phyloP scores from a whole-genome alignment of 2,113 vertebrate genomes.

The Irena cyanogastra region DNA sequence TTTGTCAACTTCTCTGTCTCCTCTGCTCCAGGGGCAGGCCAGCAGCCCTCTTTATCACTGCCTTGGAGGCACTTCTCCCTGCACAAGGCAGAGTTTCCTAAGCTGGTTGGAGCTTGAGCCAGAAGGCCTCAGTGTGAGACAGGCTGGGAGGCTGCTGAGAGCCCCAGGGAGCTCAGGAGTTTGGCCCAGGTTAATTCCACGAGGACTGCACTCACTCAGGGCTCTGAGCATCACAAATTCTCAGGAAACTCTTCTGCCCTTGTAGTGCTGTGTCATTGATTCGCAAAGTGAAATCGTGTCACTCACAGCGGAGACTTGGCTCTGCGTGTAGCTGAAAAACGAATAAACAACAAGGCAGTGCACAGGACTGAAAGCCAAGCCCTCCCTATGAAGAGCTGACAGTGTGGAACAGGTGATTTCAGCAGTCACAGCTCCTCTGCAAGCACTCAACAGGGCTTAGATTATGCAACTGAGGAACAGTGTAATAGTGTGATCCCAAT shows the following conservation, averaged over 20 bases:
- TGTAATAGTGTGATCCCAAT: no score
- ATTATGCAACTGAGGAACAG: neutral
- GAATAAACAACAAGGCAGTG: neutral
- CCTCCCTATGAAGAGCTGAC: neutral
- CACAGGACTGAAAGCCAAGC: neutral
- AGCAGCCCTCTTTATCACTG: neutral
- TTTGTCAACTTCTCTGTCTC: neutral
- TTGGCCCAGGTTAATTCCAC: neutral
- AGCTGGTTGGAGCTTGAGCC: neutral
- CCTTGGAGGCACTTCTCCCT: neutral
- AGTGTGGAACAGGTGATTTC: neutral
- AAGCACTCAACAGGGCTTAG: neutral
- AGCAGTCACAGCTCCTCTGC: neutral
- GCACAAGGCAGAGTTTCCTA: neutral
- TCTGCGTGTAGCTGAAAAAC: neutral
- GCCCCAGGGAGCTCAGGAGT: neutral
- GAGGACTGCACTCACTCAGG: neutral
- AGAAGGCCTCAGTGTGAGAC: neutral
- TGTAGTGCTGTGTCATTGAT: neutral
- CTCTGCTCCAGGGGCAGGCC: neutral
- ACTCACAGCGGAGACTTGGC: neutral
- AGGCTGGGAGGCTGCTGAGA: neutral
- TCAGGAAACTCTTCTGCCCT: neutral
- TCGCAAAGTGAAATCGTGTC: neutral
- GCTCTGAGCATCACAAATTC: neutral